Evolutionary conservation across 1,140 invertebrate genomes (phyloP).

Genomic region (Drosophila cardini): DNA sequence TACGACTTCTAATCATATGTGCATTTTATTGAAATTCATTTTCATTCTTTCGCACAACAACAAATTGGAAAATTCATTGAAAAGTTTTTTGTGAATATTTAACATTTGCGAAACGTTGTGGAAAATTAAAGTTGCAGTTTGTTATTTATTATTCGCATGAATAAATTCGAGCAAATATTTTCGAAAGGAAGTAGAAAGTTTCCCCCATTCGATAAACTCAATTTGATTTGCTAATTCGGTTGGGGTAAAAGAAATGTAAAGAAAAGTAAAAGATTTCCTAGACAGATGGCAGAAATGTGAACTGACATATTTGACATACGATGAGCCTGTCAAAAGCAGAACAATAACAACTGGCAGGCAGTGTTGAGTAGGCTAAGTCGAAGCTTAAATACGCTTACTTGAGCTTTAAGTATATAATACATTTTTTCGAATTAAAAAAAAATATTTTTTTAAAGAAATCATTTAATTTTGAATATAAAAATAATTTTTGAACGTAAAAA

Average conservation of each 20-base stretch:
- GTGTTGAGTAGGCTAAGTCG: background rate
- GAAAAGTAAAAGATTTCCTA: slow-evolving; percentile 12
- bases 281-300: background rate
- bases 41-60: slow-evolving; percentile 56
- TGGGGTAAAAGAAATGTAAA: background rate
- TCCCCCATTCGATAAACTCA: background rate
- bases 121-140: background rate
- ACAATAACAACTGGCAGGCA: background rate
- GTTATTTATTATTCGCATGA: slow-evolving; percentile 6
- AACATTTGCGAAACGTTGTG: slow-evolving; percentile 2
- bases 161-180: background rate
- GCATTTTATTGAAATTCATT: slow-evolving; percentile 61
- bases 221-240: slow-evolving; percentile 17
- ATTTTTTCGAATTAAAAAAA: too few relatives aligned
- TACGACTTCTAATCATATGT: slow-evolving; percentile 46
- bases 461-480: too few relatives aligned
- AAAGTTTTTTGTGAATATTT: slow-evolving; percentile 15
- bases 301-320: background rate
- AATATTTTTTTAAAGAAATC: too few relatives aligned
- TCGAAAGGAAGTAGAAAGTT: background rate
- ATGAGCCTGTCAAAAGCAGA: slow-evolving; percentile 5
- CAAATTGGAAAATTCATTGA: slow-evolving; percentile 66
- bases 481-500: too few relatives aligned
- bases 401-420: too few relatives aligned
- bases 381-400: background rate